Evolutionary conservation across 1,140 invertebrate species (phyloP).

Genomic region (Subanguina moxae): DNA sequence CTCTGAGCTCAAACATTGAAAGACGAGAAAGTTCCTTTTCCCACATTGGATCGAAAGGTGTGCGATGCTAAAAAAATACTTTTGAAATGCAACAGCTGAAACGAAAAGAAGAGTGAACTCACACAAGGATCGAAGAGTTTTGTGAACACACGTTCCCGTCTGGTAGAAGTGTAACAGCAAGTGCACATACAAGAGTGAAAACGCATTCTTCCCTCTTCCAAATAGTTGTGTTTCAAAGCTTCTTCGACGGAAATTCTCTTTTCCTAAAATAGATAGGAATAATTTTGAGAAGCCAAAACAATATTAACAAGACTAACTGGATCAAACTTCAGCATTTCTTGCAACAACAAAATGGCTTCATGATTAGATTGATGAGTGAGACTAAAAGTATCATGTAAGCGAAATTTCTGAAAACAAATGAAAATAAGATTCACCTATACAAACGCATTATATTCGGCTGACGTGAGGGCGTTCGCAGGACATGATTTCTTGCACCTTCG

Average conservation of each 20-base stretch:
- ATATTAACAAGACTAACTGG: conserved; percentile 67
- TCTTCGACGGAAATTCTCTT: conserved; percentile 88
- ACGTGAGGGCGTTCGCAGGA: conserved; percentile 80
- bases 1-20: conserved; percentile 67
- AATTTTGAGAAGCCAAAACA: no score
- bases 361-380: conserved; percentile 66
- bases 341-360: conserved; percentile 93
- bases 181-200: conserved; percentile 99
- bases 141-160: conserved; percentile 76
- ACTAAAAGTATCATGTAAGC: background rate
- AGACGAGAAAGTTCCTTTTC: conserved; percentile 56
- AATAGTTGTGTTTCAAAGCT: conserved; percentile 88
- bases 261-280: conserved; percentile 68
- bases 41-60: conserved; percentile 55
- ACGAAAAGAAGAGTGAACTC: conserved; percentile 39
- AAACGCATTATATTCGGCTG: conserved; percentile 60
- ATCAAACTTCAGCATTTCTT: conserved; percentile 95
- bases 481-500: conserved; percentile 86
- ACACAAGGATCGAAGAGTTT: conserved; percentile 86
- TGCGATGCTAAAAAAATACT: conserved; percentile 52
- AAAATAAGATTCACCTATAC: conserved; percentile 16
- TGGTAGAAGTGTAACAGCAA: conserved; percentile 76
- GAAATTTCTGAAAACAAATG: background rate
- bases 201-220: conserved; percentile 90
- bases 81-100: conserved; percentile 21